Evolutionary conservation across 2,797 vertebrate genomes (phyloP).

Genomic region (Takifugu rubripes): DNA sequence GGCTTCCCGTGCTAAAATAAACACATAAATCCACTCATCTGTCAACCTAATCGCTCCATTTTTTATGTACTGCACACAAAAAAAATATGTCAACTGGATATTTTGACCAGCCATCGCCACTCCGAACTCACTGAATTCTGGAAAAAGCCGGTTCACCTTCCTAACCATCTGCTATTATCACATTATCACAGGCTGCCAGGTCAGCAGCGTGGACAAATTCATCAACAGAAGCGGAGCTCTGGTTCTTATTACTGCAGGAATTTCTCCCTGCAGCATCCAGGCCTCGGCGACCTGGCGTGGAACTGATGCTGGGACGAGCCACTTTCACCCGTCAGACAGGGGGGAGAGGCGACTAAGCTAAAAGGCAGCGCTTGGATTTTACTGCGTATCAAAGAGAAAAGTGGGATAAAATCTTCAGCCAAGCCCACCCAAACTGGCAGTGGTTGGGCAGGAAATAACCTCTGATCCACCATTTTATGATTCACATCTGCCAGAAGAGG

Average conservation of each 20-base stretch:
- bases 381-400: constrained; percentile 42
- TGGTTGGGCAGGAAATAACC: constrained; percentile 72
- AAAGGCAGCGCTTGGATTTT: constrained; percentile 50
- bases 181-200: constrained; percentile 27
- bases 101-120: not conserved
- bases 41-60: not conserved
- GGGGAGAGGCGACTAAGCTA: too few species aligned
- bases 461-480: constrained; percentile 64
- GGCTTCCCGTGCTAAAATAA: not conserved
- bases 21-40: not conserved
- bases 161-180: constrained; percentile 28
- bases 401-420: constrained; percentile 50
- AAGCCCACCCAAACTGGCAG: constrained; percentile 33
- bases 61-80: too few species aligned
- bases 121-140: not conserved
- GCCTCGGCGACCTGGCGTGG: constrained; percentile 49
- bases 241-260: constrained; percentile 63
- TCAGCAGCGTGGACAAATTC: constrained; percentile 39
- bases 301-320: constrained; percentile 45
- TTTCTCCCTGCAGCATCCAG: constrained; percentile 52
- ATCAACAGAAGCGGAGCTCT: constrained; percentile 45
- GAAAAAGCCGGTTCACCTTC: constrained; percentile 1
- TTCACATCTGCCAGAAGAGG: constrained; percentile 51
- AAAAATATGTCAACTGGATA: too few species aligned
- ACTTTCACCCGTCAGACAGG: not conserved